These are phyloP conservation scores for Drosophila demipolita DNA, from an alignment of 2,888 invertebrate species.

Conservation along the genomic window DNA sequence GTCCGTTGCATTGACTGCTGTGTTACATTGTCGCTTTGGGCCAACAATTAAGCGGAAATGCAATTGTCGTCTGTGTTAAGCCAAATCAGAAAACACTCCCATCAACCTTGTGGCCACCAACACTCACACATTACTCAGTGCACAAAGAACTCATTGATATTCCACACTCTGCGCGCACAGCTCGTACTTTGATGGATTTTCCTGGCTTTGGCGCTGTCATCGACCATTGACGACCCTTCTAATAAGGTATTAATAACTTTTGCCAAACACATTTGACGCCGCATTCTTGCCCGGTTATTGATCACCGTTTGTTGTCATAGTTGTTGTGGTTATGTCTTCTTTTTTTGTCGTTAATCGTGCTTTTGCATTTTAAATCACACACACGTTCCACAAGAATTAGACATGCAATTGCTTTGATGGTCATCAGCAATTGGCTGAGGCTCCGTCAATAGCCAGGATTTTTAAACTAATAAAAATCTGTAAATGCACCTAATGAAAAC, in stretches of 20 bases:
- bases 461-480: not conserved
- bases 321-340: constrained; percentile 22
- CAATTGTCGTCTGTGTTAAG: constrained; percentile 52
- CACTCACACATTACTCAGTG: constrained; percentile 8
- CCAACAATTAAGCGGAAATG: constrained; percentile 67
- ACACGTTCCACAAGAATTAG: constrained; percentile 23
- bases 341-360: constrained; percentile 45
- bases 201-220: constrained; percentile 33
- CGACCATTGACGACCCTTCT: constrained; percentile 58
- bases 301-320: constrained; percentile 27
- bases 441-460: constrained; percentile 7
- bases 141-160: constrained; percentile 67
- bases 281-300: constrained; percentile 59
- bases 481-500: not conserved
- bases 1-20: not conserved
- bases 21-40: constrained; percentile 44
- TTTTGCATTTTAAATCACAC: constrained; percentile 63
- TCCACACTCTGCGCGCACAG: constrained; percentile 35
- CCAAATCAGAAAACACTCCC: constrained; percentile 15
- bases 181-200: constrained; percentile 21
- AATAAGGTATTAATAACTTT: constrained; percentile 79
- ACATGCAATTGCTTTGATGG: constrained; percentile 3
- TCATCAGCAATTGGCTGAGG: constrained; percentile 4
- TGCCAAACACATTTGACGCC: constrained; percentile 56
- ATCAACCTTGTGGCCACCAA: constrained; percentile 8